Conservation (phyloP, 23 tunicate genomes). For the Trididemnum clinides region DNA sequence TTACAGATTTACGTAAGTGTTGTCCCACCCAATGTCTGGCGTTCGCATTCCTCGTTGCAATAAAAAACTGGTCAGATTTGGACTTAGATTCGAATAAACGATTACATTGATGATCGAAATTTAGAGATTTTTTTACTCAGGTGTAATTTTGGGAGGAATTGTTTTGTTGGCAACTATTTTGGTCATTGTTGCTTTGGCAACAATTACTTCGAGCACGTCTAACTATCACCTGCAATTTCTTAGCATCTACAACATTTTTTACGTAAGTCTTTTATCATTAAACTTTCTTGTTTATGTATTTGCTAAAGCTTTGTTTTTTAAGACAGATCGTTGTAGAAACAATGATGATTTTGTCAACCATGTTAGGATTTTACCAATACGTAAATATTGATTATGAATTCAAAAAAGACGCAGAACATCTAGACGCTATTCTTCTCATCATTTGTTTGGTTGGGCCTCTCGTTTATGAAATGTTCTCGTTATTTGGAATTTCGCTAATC, state of each 20-base stretch:
- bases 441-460: slow-evolving; percentile 54
- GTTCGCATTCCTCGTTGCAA: too few relatives aligned
- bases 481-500: slow-evolving; percentile 26
- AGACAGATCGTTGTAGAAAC: not conserved
- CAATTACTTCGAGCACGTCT: not conserved
- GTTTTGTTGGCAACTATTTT: slow-evolving; percentile 45
- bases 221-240: not conserved
- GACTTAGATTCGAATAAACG: too few relatives aligned
- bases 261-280: slow-evolving; percentile 58
- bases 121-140: not conserved
- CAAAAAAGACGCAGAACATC: slow-evolving; percentile 17
- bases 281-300: too few relatives aligned
- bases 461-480: slow-evolving; percentile 36
- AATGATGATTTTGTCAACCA: slow-evolving; percentile 34
- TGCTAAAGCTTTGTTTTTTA: not conserved
- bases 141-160: slow-evolving; percentile 41
- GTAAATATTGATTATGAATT: slow-evolving; percentile 12
- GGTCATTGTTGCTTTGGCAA: slow-evolving; percentile 47
- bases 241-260: slow-evolving; percentile 41
- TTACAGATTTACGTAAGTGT: too few relatives aligned
- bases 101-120: not conserved
- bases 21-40: too few relatives aligned
- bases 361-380: slow-evolving; percentile 61
- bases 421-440: slow-evolving; percentile 65
- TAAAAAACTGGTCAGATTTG: too few relatives aligned